Percentiles rank a stretch among this genome's conserved stretches.
Conservation (phyloP, 1,140 invertebrate species). For the Brachionus sp. region DNA sequence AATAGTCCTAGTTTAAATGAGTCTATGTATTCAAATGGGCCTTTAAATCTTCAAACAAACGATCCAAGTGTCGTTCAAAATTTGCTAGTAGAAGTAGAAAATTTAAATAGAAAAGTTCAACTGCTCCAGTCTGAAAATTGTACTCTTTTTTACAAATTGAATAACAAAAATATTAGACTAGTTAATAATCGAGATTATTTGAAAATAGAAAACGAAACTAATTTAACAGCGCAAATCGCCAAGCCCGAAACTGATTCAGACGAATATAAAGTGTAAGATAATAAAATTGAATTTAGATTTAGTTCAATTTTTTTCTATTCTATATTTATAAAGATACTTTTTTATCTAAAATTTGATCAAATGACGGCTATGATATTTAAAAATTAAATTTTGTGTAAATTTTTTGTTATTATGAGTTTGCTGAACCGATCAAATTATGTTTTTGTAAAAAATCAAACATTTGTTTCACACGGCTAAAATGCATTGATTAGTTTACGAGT, state of each 20-base stretch:
- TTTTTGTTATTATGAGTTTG: background rate
- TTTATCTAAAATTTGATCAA: background rate
- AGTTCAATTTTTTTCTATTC: background rate
- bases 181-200: constrained; percentile 29
- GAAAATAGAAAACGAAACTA: constrained; percentile 31
- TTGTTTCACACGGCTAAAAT: background rate
- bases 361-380: background rate
- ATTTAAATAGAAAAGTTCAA: background rate
- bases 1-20: background rate
- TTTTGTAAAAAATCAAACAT: background rate
- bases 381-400: background rate
- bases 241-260: constrained; percentile 29
- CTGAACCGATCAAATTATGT: constrained; percentile 7
- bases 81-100: background rate
- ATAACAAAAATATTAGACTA: background rate
- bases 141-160: background rate
- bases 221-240: background rate
- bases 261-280: background rate
- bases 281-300: background rate
- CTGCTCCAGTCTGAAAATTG: background rate
- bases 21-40: background rate
- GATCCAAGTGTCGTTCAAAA: background rate
- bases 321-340: too few species aligned
- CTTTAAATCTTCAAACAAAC: background rate
- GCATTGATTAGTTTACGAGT: background rate